These are phyloP conservation scores for Tor tambroides DNA, from an alignment of 2,113 vertebrate species.

Conservation along the genomic window DNA sequence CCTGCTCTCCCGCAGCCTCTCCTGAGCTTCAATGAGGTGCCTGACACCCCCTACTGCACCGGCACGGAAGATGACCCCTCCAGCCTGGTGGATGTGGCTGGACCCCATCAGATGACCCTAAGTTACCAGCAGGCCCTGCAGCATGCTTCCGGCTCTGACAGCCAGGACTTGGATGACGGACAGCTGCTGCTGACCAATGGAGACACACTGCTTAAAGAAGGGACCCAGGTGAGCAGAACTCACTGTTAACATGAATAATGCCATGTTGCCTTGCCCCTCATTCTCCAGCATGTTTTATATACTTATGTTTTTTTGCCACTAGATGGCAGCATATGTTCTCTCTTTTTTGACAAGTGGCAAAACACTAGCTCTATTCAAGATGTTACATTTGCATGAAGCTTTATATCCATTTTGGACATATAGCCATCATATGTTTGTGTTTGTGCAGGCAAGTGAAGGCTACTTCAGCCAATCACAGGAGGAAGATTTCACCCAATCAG, in stretches of 20 bases:
- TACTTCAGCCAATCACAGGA: constrained; percentile 98
- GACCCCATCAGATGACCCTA: constrained; percentile 77
- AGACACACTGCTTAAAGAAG: constrained; percentile 89
- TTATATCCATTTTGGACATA: too few relatives aligned
- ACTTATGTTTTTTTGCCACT: constrained; percentile 26
- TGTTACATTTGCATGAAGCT: not conserved
- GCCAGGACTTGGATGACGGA: constrained; percentile 72
- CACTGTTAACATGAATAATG: not conserved
- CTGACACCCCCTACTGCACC: constrained; percentile 81
- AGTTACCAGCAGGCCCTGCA: constrained; percentile 86
- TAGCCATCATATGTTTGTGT: not conserved
- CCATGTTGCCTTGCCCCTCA: not conserved
- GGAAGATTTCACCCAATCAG: constrained; percentile 88
- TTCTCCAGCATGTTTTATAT: not conserved
- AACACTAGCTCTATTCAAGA: not conserved
- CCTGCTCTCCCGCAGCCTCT: constrained; percentile 74
- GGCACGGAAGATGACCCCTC: constrained; percentile 74
- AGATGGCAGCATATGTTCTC: constrained; percentile 45
- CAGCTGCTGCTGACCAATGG: constrained; percentile 93
- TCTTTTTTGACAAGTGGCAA: not conserved
- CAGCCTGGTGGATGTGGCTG: constrained; percentile 78
- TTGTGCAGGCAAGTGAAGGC: constrained; percentile 87
- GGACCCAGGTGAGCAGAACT: constrained; percentile 80
- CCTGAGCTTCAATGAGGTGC: constrained; percentile 90
- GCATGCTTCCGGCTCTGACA: constrained; percentile 72